Percentiles rank a stretch among this genome's conserved stretches.
Conservation (phyloP, 2,888 invertebrate species). For the Xanthorhoe designata region DNA sequence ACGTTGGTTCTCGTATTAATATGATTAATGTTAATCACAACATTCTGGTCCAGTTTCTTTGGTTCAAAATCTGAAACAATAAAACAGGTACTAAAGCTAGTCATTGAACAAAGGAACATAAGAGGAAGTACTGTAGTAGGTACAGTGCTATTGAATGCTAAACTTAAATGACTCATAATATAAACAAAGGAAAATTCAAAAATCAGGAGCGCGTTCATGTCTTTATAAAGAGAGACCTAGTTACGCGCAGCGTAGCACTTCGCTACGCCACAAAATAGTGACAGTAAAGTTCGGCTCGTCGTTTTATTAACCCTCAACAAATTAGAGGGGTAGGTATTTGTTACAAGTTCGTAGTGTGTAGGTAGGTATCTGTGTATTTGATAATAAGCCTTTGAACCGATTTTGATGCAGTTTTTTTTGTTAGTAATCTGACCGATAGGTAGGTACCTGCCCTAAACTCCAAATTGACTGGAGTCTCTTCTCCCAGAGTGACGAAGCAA, state of each 20-base stretch:
- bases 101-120: not conserved
- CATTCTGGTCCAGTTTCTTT: conserved; percentile 68
- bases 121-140: not conserved
- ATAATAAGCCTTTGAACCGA: too few species aligned
- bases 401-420: too few species aligned
- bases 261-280: not conserved
- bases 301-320: too few species aligned
- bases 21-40: conserved; percentile 69
- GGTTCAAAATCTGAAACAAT: conserved; percentile 68
- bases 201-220: conserved; percentile 1
- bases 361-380: too few species aligned
- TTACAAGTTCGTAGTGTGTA: too few species aligned
- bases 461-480: conserved; percentile 64
- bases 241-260: not conserved
- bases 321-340: not conserved
- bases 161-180: not conserved
- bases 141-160: not conserved
- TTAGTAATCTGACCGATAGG: too few species aligned
- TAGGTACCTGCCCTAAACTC: conserved; percentile 71
- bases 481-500: conserved; percentile 72
- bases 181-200: not conserved
- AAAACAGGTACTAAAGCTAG: conserved; percentile 4
- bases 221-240: not conserved
- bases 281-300: too few species aligned
- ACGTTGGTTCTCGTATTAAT: conserved; percentile 64